Percentiles rank a stretch among this genome's conserved stretches.
phyloP scores from a whole-genome alignment of 2,888 invertebrate species.

The Eupithecia centaureata region DNA sequence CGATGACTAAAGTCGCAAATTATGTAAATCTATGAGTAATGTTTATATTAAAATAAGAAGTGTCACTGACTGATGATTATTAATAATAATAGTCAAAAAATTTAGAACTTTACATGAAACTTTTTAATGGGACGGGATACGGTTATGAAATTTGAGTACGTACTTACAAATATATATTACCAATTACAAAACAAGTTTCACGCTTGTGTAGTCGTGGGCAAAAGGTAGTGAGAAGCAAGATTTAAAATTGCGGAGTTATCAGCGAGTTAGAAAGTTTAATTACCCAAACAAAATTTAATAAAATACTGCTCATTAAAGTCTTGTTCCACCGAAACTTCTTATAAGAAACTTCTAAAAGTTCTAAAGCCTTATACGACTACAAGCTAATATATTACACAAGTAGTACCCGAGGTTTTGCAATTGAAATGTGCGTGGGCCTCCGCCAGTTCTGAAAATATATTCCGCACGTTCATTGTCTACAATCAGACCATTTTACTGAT shows the following conservation, averaged over 20 bases:
- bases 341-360: background rate
- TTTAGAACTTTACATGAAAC: background rate
- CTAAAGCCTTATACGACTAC: background rate
- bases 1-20: background rate
- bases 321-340: background rate
- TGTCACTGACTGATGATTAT: no score
- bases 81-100: no score
- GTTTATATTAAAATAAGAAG: no score
- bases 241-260: background rate
- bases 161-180: background rate
- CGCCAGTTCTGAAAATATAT: conserved; percentile 31
- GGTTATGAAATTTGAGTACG: background rate
- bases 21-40: no score
- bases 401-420: conserved; percentile 25
- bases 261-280: background rate
- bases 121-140: background rate
- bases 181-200: background rate
- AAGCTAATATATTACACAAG: conserved; percentile 25
- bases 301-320: background rate
- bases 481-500: conserved; percentile 36
- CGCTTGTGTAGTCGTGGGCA: background rate
- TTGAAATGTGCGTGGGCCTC: conserved; percentile 32
- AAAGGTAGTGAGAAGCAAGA: background rate
- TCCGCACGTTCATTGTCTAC: conserved; percentile 36
- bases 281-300: background rate